Evolutionary conservation across 2,113 vertebrate genomes (phyloP).

Genomic region (Pterocles gutturalis): DNA sequence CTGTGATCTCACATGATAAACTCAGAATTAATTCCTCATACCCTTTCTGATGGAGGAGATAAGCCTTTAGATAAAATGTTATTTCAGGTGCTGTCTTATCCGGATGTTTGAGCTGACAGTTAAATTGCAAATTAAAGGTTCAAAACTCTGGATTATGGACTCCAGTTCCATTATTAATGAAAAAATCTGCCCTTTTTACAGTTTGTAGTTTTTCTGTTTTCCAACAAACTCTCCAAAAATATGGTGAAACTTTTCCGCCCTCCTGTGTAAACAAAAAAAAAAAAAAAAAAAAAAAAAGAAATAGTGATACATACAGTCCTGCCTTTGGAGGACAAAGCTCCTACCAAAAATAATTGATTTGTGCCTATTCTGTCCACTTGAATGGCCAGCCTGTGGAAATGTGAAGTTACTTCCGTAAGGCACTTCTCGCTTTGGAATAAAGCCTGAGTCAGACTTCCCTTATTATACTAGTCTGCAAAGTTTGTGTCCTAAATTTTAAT

Average conservation of each 20-base stretch:
- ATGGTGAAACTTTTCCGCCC: not conserved
- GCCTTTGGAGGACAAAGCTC: not conserved
- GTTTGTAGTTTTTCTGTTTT: slow-evolving; percentile 17
- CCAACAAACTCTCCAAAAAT: not conserved
- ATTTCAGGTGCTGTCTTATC: slow-evolving; percentile 75
- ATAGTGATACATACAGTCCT: not conserved
- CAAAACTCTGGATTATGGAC: slow-evolving; percentile 64
- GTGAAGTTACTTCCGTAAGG: not conserved
- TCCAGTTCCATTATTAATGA: slow-evolving; percentile 58
- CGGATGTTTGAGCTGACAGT: slow-evolving; percentile 67
- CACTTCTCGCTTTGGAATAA: not conserved
- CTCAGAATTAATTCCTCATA: slow-evolving; percentile 81
- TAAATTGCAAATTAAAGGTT: slow-evolving; percentile 75
- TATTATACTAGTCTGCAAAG: not conserved
- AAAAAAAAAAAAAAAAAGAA: not conserved
- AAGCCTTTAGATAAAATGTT: slow-evolving; percentile 79
- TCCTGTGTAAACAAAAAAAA: not conserved
- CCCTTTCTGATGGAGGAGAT: slow-evolving; percentile 83
- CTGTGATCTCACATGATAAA: slow-evolving; percentile 73
- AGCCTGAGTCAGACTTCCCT: not conserved
- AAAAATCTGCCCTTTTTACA: slow-evolving; percentile 48
- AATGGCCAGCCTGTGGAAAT: not conserved
- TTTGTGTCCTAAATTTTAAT: not conserved
- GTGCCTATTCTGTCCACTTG: not conserved
- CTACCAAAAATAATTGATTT: slow-evolving; percentile 2